Evolutionary conservation across 1,140 invertebrate genomes (phyloP), one percentile per base, ranked within the genome.

Genomic region (Delia radicum): DNA sequence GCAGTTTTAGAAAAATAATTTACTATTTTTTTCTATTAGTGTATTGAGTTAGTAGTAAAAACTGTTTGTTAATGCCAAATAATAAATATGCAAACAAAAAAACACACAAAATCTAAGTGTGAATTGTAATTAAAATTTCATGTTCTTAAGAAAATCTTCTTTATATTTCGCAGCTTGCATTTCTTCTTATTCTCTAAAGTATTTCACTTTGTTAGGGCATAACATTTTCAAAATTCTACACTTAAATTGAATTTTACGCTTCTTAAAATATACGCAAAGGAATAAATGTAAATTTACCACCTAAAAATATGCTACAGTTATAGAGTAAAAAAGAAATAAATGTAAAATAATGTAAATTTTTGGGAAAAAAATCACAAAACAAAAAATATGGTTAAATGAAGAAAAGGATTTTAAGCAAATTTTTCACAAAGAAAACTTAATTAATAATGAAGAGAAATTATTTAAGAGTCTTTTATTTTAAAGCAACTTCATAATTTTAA

Each of bases 91-190:
- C 48, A 55, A 55, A 24, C 18, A 55, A 55, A 24, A 55, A 10
- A 24, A 55, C 0, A 1, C 5, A 24, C 18, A 18, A 55, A 55
- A 55, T 55, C 48, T 55, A 55, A 55, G 48, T 55, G 48, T 55
- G 48, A 55, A 55, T 55, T 55, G 48, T 55, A 55, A 55, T 55
- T 55, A 55, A 55, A 55, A 55, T 55, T 55, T 55, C 48, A 55
- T 55, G 48, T 55, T 55, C 48, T 55, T 55, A 55, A 55, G 48
- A 55, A 21, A 55, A 55, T 55, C 48, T 55, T 55, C 48, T 18
- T 55, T 21, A 21, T 55, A 55, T 55, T 55, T 0, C 46, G 6
- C 46, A 48, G 13, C 46, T 18, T 48, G 13, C 46, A 48, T 18
- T 48, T n/a, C 15, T n/a, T n/a, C n/a, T n/a, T n/a, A n/a, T n/a